These are phyloP conservation scores for Leptoclinus maculatus DNA, from an alignment of 2,797 vertebrate species.

Conservation along the genomic window DNA sequence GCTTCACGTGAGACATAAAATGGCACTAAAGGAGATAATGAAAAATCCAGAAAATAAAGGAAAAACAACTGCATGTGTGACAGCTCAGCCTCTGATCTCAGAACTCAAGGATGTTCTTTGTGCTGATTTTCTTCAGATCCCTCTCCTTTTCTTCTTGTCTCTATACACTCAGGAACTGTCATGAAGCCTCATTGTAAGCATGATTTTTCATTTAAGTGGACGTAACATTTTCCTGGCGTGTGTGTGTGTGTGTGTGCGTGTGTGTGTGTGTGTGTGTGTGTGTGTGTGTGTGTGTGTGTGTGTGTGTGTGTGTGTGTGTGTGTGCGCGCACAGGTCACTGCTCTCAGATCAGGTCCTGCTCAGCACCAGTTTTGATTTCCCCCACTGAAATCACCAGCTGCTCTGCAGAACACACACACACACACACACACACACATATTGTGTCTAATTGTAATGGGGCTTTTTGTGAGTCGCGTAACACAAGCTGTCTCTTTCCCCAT, in stretches of 20 bases:
- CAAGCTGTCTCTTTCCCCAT: slow-evolving; percentile 58
- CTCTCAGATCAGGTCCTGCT: slow-evolving; percentile 65
- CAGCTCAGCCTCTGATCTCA: not conserved
- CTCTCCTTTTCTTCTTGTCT: not conserved
- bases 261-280: slow-evolving; percentile 27
- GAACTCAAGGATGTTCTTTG: not conserved
- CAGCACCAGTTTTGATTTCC: slow-evolving; percentile 70
- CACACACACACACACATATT: slow-evolving; percentile 10
- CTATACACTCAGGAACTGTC: not conserved
- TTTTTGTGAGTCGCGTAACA: slow-evolving; percentile 61
- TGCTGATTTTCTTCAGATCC: not conserved
- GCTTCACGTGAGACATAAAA: not conserved
- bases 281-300: slow-evolving; percentile 8
- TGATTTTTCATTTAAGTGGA: not conserved
- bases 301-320: slow-evolving; percentile 5
- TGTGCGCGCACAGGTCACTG: slow-evolving; percentile 43
- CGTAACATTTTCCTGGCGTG: not conserved
- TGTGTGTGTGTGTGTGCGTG: slow-evolving; percentile 13
- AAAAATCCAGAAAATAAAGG: not conserved
- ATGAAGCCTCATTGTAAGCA: not conserved
- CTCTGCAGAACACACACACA: slow-evolving; percentile 16
- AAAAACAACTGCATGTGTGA: not conserved
- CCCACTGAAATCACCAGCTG: slow-evolving; percentile 70
- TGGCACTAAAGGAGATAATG: not conserved
- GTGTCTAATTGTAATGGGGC: slow-evolving; percentile 63